Percentiles rank a stretch among this genome's conserved stretches.
Evolutionary conservation across 2,888 invertebrate species (phyloP).

Genomic region (Cryptus armator): DNA sequence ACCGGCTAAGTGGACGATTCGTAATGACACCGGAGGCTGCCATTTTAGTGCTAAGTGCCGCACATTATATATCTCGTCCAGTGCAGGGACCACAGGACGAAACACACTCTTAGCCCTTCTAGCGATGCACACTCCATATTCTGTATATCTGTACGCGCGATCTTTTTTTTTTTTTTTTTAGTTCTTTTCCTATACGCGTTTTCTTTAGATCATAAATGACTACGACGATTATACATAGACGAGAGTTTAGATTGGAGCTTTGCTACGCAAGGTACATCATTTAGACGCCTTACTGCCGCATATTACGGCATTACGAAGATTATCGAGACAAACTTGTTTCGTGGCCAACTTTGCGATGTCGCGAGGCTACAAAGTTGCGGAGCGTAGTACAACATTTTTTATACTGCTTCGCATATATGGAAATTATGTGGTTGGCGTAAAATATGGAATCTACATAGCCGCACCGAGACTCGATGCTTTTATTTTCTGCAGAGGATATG

Average conservation of each 20-base stretch:
- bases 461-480: not conserved
- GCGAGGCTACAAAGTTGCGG: not conserved
- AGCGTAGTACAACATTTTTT: not conserved
- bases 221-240: not conserved
- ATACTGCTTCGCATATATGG: not conserved
- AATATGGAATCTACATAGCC: not conserved
- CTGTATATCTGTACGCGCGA: constrained; percentile 21
- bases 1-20: constrained; percentile 79
- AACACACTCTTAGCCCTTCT: constrained; percentile 28
- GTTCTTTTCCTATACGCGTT: constrained; percentile 28
- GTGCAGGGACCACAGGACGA: constrained; percentile 61
- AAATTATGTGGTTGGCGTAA: not conserved
- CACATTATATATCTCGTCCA: constrained; percentile 71
- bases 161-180: constrained; percentile 19
- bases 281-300: not conserved
- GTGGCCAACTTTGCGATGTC: not conserved
- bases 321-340: not conserved
- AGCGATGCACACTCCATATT: constrained; percentile 12
- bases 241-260: not conserved
- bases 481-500: not conserved
- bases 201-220: constrained; percentile 37
- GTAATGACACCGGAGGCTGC: constrained; percentile 80
- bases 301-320: not conserved
- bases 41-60: constrained; percentile 79
- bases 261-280: not conserved